Percentiles rank a stretch among this genome's conserved stretches.
phyloP scores from a whole-genome alignment of 2,888 invertebrate species.

The Hydrotaea diabolus region DNA sequence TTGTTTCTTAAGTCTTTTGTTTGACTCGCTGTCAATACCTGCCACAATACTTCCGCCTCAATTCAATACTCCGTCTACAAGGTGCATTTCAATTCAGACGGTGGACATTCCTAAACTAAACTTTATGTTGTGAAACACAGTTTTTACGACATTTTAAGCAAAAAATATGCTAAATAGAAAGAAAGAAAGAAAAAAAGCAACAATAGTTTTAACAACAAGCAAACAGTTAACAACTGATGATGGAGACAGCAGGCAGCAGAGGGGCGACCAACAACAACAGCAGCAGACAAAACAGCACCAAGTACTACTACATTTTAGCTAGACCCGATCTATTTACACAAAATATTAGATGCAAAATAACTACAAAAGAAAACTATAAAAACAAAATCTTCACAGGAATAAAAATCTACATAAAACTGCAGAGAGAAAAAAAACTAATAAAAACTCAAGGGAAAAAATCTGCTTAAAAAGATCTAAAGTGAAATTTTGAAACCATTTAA shows the following conservation, averaged over 20 bases:
- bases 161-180: slow-evolving; percentile 27
- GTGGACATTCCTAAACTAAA: slow-evolving; percentile 18
- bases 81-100: slow-evolving; percentile 17
- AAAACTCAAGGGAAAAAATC: slow-evolving; percentile 38
- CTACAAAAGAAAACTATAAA: slow-evolving; percentile 49
- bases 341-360: slow-evolving; percentile 32
- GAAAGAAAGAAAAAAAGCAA: background rate
- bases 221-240: slow-evolving; percentile 25
- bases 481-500: slow-evolving; percentile 62
- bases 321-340: slow-evolving; percentile 35
- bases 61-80: background rate
- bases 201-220: slow-evolving; percentile 13
- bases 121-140: slow-evolving; percentile 48
- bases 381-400: slow-evolving; percentile 57
- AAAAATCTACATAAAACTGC: slow-evolving; percentile 37
- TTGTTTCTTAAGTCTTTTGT: too few species aligned
- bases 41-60: slow-evolving; percentile 32
- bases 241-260: background rate
- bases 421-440: slow-evolving; percentile 22
- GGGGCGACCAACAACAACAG: background rate
- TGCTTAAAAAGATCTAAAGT: slow-evolving; percentile 44
- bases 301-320: slow-evolving; percentile 12
- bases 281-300: too few species aligned
- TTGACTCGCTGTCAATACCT: background rate
- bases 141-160: slow-evolving; percentile 24